phyloP scores from a whole-genome alignment of 2,797 vertebrate genomes.

The Tadarida brasiliensis region DNA sequence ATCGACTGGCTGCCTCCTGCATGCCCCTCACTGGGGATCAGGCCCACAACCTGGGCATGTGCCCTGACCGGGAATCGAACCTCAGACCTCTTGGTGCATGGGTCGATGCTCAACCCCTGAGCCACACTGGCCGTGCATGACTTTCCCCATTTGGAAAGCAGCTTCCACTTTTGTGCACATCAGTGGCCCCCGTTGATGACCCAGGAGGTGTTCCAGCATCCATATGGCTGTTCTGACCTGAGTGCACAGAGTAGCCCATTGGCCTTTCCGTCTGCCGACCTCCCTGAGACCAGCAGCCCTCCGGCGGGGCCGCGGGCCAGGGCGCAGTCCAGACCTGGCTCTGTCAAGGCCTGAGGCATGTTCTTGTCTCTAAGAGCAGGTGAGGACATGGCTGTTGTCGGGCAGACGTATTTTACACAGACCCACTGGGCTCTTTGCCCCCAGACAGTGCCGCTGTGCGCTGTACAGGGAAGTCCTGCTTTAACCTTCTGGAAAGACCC shows the following conservation, averaged over 20 bases:
- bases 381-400: not conserved
- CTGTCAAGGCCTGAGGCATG: not conserved
- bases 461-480: not conserved
- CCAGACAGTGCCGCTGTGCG: fast-evolving
- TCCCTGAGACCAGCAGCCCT: not conserved
- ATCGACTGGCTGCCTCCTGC: no score
- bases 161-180: not conserved
- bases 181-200: not conserved
- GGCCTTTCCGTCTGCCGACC: not conserved
- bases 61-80: no score
- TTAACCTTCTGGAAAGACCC: not conserved
- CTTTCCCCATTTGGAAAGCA: not conserved
- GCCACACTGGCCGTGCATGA: no score
- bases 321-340: not conserved
- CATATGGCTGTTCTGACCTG: not conserved
- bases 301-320: not conserved
- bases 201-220: not conserved
- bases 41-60: no score
- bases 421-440: not conserved
- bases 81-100: no score
- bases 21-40: no score
- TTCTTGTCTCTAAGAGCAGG: not conserved
- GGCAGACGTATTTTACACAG: not conserved
- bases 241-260: not conserved
- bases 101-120: no score